Evolutionary conservation across 2,888 invertebrate genomes (phyloP).

Genomic region (Lucinisca nassula): DNA sequence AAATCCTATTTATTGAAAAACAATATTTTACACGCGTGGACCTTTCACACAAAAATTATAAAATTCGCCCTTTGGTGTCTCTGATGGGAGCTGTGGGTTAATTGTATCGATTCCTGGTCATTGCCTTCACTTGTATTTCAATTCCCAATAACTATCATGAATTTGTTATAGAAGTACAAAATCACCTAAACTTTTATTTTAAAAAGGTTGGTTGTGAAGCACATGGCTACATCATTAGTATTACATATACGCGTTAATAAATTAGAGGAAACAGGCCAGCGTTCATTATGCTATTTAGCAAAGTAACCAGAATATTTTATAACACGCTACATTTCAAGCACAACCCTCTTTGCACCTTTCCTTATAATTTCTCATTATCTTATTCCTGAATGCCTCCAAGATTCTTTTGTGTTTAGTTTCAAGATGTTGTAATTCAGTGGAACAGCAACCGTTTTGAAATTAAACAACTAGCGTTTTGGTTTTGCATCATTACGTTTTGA

Average conservation of each 20-base stretch:
- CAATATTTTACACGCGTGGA: too few relatives aligned
- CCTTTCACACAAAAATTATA: too few relatives aligned
- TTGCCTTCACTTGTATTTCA: too few relatives aligned
- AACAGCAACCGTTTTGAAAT: conserved; percentile 7
- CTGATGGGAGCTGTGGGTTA: too few relatives aligned
- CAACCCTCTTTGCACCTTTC: conserved; percentile 5
- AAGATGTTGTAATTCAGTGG: background rate
- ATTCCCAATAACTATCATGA: too few relatives aligned
- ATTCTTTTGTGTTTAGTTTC: background rate
- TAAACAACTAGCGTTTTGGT: conserved; percentile 48
- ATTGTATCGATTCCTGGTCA: too few relatives aligned
- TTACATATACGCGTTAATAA: background rate
- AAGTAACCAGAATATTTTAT: conserved; percentile 17
- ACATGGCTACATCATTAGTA: background rate
- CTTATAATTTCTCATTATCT: conserved; percentile 15
- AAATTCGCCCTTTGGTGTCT: too few relatives aligned
- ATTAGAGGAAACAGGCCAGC: background rate
- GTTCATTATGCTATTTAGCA: background rate
- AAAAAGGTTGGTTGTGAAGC: background rate
- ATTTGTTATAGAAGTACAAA: too few relatives aligned
- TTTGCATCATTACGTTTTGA: conserved; percentile 56
- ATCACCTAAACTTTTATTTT: too few relatives aligned
- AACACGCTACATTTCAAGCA: conserved; percentile 12
- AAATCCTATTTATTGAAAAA: too few relatives aligned
- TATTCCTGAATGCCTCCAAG: background rate